Conservation (phyloP, 2,888 invertebrate species). For the Agrochola litura region DNA sequence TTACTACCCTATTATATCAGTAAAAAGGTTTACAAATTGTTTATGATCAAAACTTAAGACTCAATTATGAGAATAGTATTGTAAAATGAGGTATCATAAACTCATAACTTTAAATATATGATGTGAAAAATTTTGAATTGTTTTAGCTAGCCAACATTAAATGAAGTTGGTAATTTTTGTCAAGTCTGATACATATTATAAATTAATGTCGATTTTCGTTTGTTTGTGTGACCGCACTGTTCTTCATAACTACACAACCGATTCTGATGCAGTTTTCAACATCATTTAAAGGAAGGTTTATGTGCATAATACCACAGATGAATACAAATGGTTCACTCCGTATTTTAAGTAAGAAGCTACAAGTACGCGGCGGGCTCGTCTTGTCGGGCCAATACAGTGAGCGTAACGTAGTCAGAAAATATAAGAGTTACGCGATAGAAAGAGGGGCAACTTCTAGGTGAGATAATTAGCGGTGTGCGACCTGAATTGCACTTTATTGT, state of each 20-base stretch:
- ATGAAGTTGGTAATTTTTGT: neutral
- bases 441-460: too few relatives aligned
- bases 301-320: too few relatives aligned
- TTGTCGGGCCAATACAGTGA: too few relatives aligned
- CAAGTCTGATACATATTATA: neutral
- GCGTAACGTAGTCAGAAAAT: too few relatives aligned
- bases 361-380: too few relatives aligned
- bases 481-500: too few relatives aligned
- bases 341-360: too few relatives aligned
- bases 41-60: conserved; percentile 15
- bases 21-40: conserved; percentile 4
- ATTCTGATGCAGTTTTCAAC: neutral
- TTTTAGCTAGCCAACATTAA: neutral
- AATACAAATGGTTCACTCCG: too few relatives aligned
- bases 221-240: neutral
- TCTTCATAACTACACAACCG: neutral
- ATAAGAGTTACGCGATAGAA: too few relatives aligned
- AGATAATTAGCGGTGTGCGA: too few relatives aligned
- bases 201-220: neutral
- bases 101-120: neutral
- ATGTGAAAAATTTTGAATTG: neutral
- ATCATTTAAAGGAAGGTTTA: neutral
- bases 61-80: neutral
- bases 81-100: neutral
- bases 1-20: conserved; percentile 25